phyloP scores from a whole-genome alignment of 2,797 vertebrate genomes.

The Gephyroberyx darwinii region DNA sequence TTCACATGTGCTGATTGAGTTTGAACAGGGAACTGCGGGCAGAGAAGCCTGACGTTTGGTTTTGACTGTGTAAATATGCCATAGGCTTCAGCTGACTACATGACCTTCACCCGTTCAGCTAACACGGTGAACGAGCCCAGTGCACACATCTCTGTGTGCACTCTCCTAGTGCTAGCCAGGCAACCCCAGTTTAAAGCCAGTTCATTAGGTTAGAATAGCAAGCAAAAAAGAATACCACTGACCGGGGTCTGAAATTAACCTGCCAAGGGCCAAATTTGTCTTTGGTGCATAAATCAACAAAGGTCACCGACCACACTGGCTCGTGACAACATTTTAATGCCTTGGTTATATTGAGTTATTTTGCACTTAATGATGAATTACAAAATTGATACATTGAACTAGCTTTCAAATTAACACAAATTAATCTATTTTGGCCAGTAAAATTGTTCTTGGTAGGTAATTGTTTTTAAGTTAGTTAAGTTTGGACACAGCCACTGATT shows the following conservation, averaged over 20 bases:
- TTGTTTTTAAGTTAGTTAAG: too few species aligned
- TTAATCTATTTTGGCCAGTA: too few species aligned
- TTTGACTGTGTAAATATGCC: constrained; percentile 69
- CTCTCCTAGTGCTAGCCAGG: constrained; percentile 38
- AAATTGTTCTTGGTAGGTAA: too few species aligned
- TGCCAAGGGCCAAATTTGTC: too few species aligned
- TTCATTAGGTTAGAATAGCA: constrained; percentile 42
- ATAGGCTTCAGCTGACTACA: constrained; percentile 40
- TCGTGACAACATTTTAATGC: too few species aligned
- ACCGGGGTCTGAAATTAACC: not conserved
- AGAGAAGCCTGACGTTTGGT: constrained; percentile 39
- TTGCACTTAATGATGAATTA: too few species aligned
- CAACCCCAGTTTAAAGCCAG: constrained; percentile 40
- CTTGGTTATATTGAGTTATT: too few species aligned
- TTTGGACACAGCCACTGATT: constrained; percentile 12
- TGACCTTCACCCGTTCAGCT: constrained; percentile 70
- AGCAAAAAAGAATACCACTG: constrained; percentile 9
- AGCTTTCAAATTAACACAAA: too few species aligned
- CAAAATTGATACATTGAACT: too few species aligned
- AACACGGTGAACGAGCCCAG: constrained; percentile 41
- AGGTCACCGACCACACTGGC: too few species aligned
- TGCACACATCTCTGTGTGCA: constrained; percentile 38
- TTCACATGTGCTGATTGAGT: constrained; percentile 53
- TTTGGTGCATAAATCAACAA: too few species aligned
- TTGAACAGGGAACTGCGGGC: constrained; percentile 50